Base-by-base conservation (phyloP, 2,888 invertebrate species). In the Beris chalybata region DNA sequence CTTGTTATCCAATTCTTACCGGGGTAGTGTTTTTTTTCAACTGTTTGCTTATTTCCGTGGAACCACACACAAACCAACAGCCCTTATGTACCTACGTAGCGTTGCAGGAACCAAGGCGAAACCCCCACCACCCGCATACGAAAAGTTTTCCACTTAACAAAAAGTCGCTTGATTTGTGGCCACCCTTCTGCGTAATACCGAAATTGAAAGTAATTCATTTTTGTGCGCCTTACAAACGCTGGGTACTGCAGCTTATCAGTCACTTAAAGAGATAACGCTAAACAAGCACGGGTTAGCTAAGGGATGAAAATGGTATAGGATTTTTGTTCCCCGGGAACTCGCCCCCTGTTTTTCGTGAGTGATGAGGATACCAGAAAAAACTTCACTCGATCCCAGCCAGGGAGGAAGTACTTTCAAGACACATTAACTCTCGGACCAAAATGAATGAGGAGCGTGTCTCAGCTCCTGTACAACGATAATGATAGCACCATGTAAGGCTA, bases 141-240 rank as follows among this genome's bases (percentile, higher is more conserved):
- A 55, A 66, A 67, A 67, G 43, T 67, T 67, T 67, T 61, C 67
- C 61, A 67, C 63, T 67, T 67, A 67, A 67, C 53, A 63, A 48
- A 30, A 54, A 63, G 67, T 67, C 63, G 31, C 55, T 47, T 67
- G 67, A 63, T 63, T 67, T 67, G 67, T 47, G 55, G 54, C 30
- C 48, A 38, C 31, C 44, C 67, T 52, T 29, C 52, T 22, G 15
- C 15, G 52, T 56, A n/a, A 58, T 67, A 54, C 56, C 47, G 52
- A 64, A 67, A 64, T 64, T 67, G 67, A 64, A 64, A 58, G 64
- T 58, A 67, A 64, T 67, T 67, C 58, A 67, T 67, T 64, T 58
- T 52, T 58, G 64, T 31, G 22, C 22, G 1, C 4, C 5, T 57
- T 13, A 43, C 5, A 15, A n/a, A 11, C 12, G 11, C 30, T 45